Base-by-base conservation (phyloP, 2,113 vertebrate species). In the Prochilodus magdalenae region DNA sequence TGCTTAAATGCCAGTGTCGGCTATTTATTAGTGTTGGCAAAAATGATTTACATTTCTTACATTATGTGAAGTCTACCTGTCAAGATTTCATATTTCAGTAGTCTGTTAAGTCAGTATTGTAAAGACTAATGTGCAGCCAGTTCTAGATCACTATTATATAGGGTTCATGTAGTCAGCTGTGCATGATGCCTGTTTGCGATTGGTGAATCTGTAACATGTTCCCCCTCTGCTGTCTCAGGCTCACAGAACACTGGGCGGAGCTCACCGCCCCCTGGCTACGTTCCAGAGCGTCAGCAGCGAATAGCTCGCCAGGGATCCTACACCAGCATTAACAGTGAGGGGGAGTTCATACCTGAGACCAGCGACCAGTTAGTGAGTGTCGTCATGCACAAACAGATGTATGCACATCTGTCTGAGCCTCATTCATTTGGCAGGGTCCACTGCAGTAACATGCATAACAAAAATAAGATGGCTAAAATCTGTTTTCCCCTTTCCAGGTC, bases 251-350 rank as follows among this genome's bases (percentile, higher is more conserved):
- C 96, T 0, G 97, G 97, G 40, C 94, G 97, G 53, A 98, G 97
- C 87, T 99, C 97, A 0, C 97, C 97, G 6, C 97, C 97, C 12
- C 97, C 97, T 22, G 97, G 97, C 1, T 99, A 99, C 0, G 97
- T 99, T 24, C 97, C 97, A 0, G 97, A 98, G 90, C 91, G 95
- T 36, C 97, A 99, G 81, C 97, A 98, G 88, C 95, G 96, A 83
- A 97, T 98, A 5, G 97, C 97, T 59, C 95, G 97, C 26, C 97
- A 98, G 89, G 97, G 97, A 11, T 99, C 97, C 70, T 99, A 99
- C 89, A 98, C 97, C 90, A 98, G 97, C 94, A 97, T 99, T 79
- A 96, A 99, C 83, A 99, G 97, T 0, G 97, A 99, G 85, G 97
- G 97, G 0, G 97, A 99, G 86, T 99, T 99, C 93, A 99, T 99